phyloP scores from a whole-genome alignment of 2,888 invertebrate species.

The Nesidiocoris tenuis region DNA sequence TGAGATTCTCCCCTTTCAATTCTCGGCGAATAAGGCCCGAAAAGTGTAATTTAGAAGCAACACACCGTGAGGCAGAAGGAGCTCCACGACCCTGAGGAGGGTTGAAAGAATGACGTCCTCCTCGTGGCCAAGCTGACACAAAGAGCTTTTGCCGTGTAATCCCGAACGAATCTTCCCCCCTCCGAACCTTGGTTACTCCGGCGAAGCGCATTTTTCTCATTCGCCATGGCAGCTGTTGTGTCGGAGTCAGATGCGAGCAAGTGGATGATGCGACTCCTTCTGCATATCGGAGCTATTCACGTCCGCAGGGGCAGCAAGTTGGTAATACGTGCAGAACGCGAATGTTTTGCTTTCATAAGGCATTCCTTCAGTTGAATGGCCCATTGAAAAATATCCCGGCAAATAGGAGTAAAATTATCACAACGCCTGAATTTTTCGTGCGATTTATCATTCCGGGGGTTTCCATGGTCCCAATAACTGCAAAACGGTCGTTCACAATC shows the following conservation, averaged over 20 bases:
- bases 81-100: not conserved
- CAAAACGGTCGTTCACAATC: no score
- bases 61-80: slow-evolving; percentile 12
- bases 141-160: slow-evolving; percentile 32
- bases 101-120: not conserved
- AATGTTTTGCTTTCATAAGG: no score
- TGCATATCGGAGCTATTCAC: no score
- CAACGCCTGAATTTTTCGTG: no score
- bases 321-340: no score
- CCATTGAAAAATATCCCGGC: no score
- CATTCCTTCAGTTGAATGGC: no score
- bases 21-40: not conserved
- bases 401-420: no score
- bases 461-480: no score
- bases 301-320: no score
- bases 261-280: not conserved
- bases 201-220: not conserved
- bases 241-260: not conserved
- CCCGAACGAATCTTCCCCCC: slow-evolving; percentile 13
- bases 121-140: slow-evolving; percentile 1
- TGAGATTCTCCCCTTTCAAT: not conserved
- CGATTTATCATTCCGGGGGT: no score
- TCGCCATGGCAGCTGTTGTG: not conserved
- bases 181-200: not conserved
- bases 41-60: slow-evolving; percentile 23